Base-by-base conservation (phyloP, 1,140 invertebrate genomes). In the Schmidtea mediterranea region DNA sequence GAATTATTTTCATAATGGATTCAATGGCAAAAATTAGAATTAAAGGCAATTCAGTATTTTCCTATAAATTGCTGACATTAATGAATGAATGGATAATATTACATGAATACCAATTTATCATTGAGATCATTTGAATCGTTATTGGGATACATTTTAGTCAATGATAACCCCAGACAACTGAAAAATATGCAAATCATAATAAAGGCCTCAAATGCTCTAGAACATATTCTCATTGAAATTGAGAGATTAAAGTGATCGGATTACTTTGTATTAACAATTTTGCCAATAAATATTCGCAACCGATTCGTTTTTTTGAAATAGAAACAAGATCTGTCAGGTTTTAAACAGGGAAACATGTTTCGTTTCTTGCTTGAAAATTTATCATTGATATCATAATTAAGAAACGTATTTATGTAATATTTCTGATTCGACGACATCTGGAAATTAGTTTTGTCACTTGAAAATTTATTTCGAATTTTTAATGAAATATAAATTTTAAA, bases 161-260 rank as follows among this genome's bases (percentile, higher is more conserved):
- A 79, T 56, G 90, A 90, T 58, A 98, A 73, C 50, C 89, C 89
- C 56, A 97, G 77, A 73, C 90, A 98, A 71, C 98, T 98, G 51
- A 86, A 84, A 71, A 95, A 94, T 66, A 98, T 98, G 54, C 90
- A 97, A 61, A 90, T 72, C 58, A 98, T 73, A 69, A 98, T 97
- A 68, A 98, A 77, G 75, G 80, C 94, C 71, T 98, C 92, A 71
- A 97, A 98, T 53, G 89, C 82, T 74, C 80, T 87, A 68, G 38
- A 54, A 53, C n/a, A 32, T 32, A 32, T 32, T 32, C 26, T 6
- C 26, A 6, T 10, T 32, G 26, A 6, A 32, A 32, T 32, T 38
- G 52, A 52, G 55, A 62, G 51, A 55, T 13, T 13, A 10, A 32
- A 6, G 3, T 32, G 10, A 32, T 6, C 3, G 10, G 10, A 32